Evolutionary conservation across 53 echinoderm and acorn worm genomes (phyloP), one percentile per base, ranked within the genome.

Genomic region (Henricia sp.): DNA sequence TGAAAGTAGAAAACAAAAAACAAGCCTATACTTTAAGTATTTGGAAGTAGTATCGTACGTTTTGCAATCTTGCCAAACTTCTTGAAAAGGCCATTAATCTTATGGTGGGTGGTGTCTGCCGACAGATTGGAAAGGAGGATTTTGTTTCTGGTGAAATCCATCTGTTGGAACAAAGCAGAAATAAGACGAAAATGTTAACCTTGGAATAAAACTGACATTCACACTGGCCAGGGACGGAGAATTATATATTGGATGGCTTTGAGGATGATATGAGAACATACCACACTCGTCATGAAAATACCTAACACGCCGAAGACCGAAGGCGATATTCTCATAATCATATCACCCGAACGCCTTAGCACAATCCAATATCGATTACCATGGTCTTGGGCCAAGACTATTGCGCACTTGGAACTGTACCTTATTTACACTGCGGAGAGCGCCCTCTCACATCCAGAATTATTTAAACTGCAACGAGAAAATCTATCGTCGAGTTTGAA

Each of bases 111-210:
- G 28, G 72, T 40, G 23, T 36, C 35, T 2, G 72, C 5, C 17
- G 72, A 51, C 6, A 72, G 72, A 52, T 72, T 52, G 36, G 52
- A 50, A 28, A 72, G n/a, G 29, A 28, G 32, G 30, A 71, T 71
- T 33, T 72, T 72, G 34, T 72, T 35, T 1, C 17, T 72, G 8
- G 23, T 51, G 23, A 27, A 4, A 3, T 50, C 51, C 72, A 72
- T 72, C 53, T 52, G 72, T 37, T 25, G 71, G 3, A 11, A 28
- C 25, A 13, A 16, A 39, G 25, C 25, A 2, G 56, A 24, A 56
- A 0, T 19, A 20, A 1, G 2, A 12, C 23, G 27, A 25, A 9
- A 24, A 21, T 20, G 24, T 0, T 25, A 56, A 0, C n/a, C 23
- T 9, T 28, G n/a, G 2, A 23, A 55, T 3, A 6, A 12, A 46